Base-by-base conservation (phyloP, 2,113 vertebrate genomes). In the Pipa parva region DNA sequence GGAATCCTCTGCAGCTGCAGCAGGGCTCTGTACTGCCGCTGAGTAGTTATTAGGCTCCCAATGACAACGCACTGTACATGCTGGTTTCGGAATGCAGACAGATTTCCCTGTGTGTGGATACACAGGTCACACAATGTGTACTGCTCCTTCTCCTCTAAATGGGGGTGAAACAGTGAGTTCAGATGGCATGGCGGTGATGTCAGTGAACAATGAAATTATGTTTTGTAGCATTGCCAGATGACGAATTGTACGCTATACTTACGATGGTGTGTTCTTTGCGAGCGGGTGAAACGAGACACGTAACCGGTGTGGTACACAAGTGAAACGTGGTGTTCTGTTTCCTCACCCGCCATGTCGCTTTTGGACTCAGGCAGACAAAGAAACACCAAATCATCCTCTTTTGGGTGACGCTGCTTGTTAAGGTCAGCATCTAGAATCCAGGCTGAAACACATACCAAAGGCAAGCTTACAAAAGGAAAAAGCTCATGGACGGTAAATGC, bases 311-410 rank as follows among this genome's bases (percentile, higher is more conserved):
- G 71, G 36, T 75, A 68, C 1, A 74, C 39, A 0, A 0, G 8
- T 1, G n/a, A 20, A 8, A 64, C 17, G 1, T 63, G 59, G 15
- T 17, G 0, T 7, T 52, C 18, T 0, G 13, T 42, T 36, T 82
- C 78, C 46, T 85, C 80, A 1, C 15, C 8, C 5, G 76, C 11
- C 26, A 78, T 80, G 0, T 52, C 9, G 7, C 75, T 78, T 28
- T 72, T 75, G 46, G 66, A 76, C 39, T 84, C 83, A 2, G 75
- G 81, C 26, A 85, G 74, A 69, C 75, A 73, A 66, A 94, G 61
- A 72, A 92, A 83, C 3, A 94, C 83, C 50, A 93, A 70, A 39
- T 93, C 91, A 2, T 91, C 89, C 26, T 93, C 92, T 74, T 91
- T 93, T 0, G 90, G 92, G 26, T 92, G 82, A 29, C 80, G 76